Percentiles rank a stretch among this genome's conserved stretches.
Evolutionary conservation across 2,888 invertebrate genomes (phyloP).

Genomic region (Lepeophtheirus nordmannii): DNA sequence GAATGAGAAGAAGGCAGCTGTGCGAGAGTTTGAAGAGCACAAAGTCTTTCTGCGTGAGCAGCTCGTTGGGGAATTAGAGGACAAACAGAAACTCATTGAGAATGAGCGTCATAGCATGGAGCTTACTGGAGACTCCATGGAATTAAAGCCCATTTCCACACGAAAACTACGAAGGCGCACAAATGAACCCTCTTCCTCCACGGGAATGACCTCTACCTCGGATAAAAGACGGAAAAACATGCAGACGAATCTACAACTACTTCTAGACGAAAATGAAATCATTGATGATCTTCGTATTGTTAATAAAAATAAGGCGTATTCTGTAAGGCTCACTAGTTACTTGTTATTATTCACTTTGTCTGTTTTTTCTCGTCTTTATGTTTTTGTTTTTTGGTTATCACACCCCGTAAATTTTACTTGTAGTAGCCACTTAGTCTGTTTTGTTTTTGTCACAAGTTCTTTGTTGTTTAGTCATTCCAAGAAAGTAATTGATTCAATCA

Average conservation of each 20-base stretch:
- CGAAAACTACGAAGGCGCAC: slow-evolving; percentile 77
- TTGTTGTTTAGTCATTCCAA: too few species aligned
- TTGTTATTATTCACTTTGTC: too few species aligned
- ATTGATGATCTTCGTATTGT: slow-evolving; percentile 69
- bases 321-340: background rate
- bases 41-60: slow-evolving; percentile 78
- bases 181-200: slow-evolving; percentile 79
- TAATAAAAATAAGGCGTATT: slow-evolving; percentile 36
- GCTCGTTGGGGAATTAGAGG: slow-evolving; percentile 75
- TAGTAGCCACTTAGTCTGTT: too few species aligned
- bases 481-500: too few species aligned
- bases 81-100: slow-evolving; percentile 75
- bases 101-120: slow-evolving; percentile 74
- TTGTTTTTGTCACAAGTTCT: too few species aligned
- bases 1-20: slow-evolving; percentile 67
- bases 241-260: slow-evolving; percentile 66
- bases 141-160: slow-evolving; percentile 87
- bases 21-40: slow-evolving; percentile 83
- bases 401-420: too few species aligned
- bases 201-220: slow-evolving; percentile 31
- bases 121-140: slow-evolving; percentile 69
- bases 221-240: slow-evolving; percentile 60
- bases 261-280: slow-evolving; percentile 73
- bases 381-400: background rate
- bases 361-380: slow-evolving; percentile 1